Base-by-base conservation (phyloP, 2,888 invertebrate genomes). In the Psylliodes chrysocephalus region DNA sequence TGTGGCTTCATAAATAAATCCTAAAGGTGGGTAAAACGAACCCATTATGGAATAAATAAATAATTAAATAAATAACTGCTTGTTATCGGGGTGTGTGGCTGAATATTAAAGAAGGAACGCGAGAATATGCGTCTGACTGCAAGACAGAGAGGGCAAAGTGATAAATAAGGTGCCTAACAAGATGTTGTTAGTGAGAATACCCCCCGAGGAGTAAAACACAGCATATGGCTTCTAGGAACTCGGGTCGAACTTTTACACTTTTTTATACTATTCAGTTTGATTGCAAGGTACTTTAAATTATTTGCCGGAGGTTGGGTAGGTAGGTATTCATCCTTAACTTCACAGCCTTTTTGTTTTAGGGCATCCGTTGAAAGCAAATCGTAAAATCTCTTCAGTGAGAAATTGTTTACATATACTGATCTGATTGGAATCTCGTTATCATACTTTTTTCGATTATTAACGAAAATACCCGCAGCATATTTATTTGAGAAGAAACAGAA, bases 41-140 rank as follows among this genome's bases (percentile, higher is more conserved):
- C 81, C 82, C 82, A 82, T 82, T 82, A 82, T 79, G 81, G 82
- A 82, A 82, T 82, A 82, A 82, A 82, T 82, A 82, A 82, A 82
- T 82, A 82, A 82, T 82, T 82, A 82, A 82, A 82, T 82, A 82
- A 82, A 82, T 82, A 82, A 82, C 80, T 76, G 80, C 82, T 82
- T 82, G 82, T 82, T 82, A 82, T 81, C 82, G 75, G 80, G 81
- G 82, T 81, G 81, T 81, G 81, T 80, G 80, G 81, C 75, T 64
- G 53, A 47, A 52, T 56, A 42, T 62, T 68, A 65, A 47, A 56
- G 54, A 40, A 60, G 63, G 42, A 69, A 42, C 62, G 64, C 54
- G 53, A 65, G 60, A 44, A 65, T 33, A 65, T 47, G 19, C 19
- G 35, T 25, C 22, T 44, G 14, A 35, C 47, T 28, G 63, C n/a